Evolutionary conservation across 1,140 invertebrate species (phyloP).

Genomic region (Lepidurus arcticus): DNA sequence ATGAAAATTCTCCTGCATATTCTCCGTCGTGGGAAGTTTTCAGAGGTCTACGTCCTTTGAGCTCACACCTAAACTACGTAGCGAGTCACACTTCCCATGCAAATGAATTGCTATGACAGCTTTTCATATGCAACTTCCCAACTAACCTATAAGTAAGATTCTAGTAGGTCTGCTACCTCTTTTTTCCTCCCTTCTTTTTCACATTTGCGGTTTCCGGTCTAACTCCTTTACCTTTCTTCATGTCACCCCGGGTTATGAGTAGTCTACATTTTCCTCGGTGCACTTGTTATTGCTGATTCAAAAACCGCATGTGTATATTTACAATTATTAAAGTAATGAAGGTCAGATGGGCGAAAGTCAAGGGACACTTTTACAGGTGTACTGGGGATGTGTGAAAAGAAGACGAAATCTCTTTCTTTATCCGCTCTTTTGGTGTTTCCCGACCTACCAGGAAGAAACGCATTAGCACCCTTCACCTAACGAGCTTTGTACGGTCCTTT

Average conservation of each 20-base stretch:
- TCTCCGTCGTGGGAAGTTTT: background rate
- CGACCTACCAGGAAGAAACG: background rate
- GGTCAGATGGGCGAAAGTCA: background rate
- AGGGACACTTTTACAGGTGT: background rate
- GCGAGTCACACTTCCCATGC: conserved; percentile 16
- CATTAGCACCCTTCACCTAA: conserved; percentile 16
- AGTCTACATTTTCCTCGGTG: background rate
- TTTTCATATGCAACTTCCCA: background rate
- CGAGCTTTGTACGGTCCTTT: background rate
- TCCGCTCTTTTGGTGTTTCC: background rate
- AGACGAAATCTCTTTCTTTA: background rate
- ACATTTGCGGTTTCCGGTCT: background rate
- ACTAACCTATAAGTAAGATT: background rate
- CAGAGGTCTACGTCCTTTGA: conserved; percentile 8
- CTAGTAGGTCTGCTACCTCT: background rate
- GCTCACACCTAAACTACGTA: background rate
- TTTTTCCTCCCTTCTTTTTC: background rate
- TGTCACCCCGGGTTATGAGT: background rate
- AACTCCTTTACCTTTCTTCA: background rate
- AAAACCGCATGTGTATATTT: background rate
- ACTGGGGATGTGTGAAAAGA: background rate
- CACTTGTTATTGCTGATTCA: background rate
- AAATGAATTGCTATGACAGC: conserved; percentile 10
- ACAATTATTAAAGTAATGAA: conserved; percentile 4
- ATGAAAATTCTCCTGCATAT: background rate